phyloP scores from a whole-genome alignment of 2,888 invertebrate genomes.

The Aspidiotus destructor region DNA sequence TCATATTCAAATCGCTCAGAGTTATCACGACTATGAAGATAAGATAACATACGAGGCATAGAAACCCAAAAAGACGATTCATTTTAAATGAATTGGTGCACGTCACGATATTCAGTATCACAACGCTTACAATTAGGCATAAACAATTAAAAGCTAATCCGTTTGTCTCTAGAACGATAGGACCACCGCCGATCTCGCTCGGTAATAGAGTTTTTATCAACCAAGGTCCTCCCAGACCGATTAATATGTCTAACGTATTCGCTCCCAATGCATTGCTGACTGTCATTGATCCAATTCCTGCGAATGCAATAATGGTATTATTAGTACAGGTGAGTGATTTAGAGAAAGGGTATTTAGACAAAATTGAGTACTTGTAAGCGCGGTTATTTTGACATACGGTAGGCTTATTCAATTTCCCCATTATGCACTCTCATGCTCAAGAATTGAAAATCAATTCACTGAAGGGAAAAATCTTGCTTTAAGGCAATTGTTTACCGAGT shows the following conservation, averaged over 20 bases:
- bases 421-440: too few relatives aligned
- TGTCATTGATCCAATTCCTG: constrained; percentile 76
- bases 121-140: constrained; percentile 64
- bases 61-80: constrained; percentile 56
- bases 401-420: too few relatives aligned
- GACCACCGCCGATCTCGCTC: constrained; percentile 43
- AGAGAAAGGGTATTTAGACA: not conserved
- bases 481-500: too few relatives aligned
- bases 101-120: constrained; percentile 58
- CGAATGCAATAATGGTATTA: constrained; percentile 37
- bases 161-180: constrained; percentile 61
- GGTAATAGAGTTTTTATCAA: constrained; percentile 58
- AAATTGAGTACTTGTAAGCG: too few relatives aligned
- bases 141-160: constrained; percentile 74
- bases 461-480: too few relatives aligned
- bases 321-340: constrained; percentile 11
- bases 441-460: too few relatives aligned
- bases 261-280: constrained; percentile 79
- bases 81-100: constrained; percentile 60
- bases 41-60: constrained; percentile 56
- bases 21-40: constrained; percentile 66
- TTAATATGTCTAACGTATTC: constrained; percentile 71
- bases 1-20: constrained; percentile 65
- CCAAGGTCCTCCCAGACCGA: constrained; percentile 79
- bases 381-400: too few relatives aligned